Conservation (phyloP, 2,797 vertebrate species). For the Paratrypauchen microcephalus region DNA sequence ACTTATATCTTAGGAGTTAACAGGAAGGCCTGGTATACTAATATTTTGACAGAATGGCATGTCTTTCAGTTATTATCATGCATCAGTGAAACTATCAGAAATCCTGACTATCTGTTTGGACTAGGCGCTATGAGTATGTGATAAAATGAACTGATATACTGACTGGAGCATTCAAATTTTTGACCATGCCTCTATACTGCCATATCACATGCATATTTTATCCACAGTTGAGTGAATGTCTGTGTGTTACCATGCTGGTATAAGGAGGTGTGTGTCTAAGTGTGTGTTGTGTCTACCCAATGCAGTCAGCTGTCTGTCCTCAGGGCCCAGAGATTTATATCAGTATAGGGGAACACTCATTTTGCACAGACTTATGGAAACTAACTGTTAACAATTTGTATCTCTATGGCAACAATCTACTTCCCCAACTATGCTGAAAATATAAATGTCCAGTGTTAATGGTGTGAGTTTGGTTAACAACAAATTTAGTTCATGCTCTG, state of each 20-base stretch:
- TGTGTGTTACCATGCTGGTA: slow-evolving; percentile 15
- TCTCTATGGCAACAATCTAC: slow-evolving; percentile 12
- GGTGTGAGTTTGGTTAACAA: background rate
- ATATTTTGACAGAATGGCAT: background rate
- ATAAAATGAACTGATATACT: slow-evolving; percentile 44
- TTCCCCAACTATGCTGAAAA: background rate
- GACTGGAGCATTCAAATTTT: slow-evolving; percentile 15
- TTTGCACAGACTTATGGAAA: slow-evolving; percentile 22
- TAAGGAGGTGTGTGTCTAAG: slow-evolving; percentile 23
- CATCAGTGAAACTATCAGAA: slow-evolving; percentile 15
- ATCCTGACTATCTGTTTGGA: slow-evolving; percentile 2
- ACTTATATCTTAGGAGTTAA: background rate
- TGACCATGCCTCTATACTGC: slow-evolving; percentile 20
- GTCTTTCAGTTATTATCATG: slow-evolving; percentile 2
- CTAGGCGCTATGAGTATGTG: slow-evolving; percentile 34
- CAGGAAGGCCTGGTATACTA: background rate
- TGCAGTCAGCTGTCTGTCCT: slow-evolving; percentile 45
- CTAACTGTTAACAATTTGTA: slow-evolving; percentile 5
- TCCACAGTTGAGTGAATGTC: slow-evolving; percentile 21
- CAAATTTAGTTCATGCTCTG: no score
- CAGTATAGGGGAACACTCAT: slow-evolving; percentile 43
- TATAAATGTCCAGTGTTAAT: background rate
- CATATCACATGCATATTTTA: slow-evolving; percentile 20
- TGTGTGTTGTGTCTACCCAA: slow-evolving; percentile 65
- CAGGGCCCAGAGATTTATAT: slow-evolving; percentile 54